Evolutionary conservation across 2,113 vertebrate species (phyloP).

Genomic region (Chionis minor): DNA sequence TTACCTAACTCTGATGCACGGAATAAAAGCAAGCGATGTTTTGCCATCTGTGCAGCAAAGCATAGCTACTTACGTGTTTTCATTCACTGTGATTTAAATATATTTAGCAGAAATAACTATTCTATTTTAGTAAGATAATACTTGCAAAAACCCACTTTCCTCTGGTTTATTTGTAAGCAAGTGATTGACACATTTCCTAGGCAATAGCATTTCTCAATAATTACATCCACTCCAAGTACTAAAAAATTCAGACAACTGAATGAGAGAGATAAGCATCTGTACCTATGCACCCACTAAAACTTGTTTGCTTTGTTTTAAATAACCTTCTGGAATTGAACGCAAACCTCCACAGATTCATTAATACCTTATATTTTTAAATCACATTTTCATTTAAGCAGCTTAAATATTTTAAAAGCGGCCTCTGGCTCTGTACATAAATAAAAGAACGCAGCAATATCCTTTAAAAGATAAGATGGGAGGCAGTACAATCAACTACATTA

Average conservation of each 20-base stretch:
- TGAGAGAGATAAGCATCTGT: neutral
- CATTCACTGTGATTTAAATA: neutral
- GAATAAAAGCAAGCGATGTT: neutral
- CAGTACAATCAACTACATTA: neutral
- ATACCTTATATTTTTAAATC: slow-evolving; percentile 40
- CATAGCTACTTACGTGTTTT: neutral
- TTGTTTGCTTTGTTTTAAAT: slow-evolving; percentile 3
- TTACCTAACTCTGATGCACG: neutral
- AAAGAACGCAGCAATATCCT: slow-evolving; percentile 26
- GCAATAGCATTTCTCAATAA: neutral
- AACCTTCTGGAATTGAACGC: neutral
- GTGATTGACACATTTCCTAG: neutral
- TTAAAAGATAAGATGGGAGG: slow-evolving; percentile 49
- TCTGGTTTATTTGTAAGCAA: neutral
- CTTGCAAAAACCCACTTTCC: neutral
- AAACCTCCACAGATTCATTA: slow-evolving; percentile 20
- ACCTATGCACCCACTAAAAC: neutral
- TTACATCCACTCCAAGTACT: neutral
- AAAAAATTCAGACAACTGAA: neutral
- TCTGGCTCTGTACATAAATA: slow-evolving; percentile 33
- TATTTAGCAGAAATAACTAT: neutral
- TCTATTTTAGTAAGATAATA: neutral
- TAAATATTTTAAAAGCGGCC: slow-evolving; percentile 62
- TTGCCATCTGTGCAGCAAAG: neutral
- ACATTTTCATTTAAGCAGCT: slow-evolving; percentile 47